Base-by-base conservation (phyloP, 1,140 invertebrate species). In the Euglossa dilemma region DNA sequence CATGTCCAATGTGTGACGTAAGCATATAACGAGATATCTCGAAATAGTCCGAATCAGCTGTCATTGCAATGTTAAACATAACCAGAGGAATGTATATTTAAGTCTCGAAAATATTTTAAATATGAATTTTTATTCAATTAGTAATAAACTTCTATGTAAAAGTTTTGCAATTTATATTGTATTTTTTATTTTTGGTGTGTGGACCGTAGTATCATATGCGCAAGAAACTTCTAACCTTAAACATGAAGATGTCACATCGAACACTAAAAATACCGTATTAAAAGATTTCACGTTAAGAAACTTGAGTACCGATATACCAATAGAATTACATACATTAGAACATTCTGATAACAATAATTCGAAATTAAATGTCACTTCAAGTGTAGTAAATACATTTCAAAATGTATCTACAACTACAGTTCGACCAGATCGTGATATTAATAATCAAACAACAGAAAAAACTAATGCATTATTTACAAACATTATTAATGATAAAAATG, bases 181-280 rank as follows among this genome's bases (percentile, higher is more conserved):
- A 47, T 25, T 81, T 54, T 23, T 80, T 6, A 16, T 84, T 20
- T 84, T 61, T 45, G 56, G 56, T 45, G n/a, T 50, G 6, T 64
- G 66, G 52, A 61, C 54, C 2, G 4, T 16, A 45, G 56, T 25
- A 18, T 87, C 70, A 43, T 28, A 50, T 28, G 59, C 63, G 7
- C 64, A 79, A 50, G 72, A 83, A 11, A 11, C 14, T 7, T n/a
- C 50, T 88, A 89, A 88, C 87, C 86, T 83, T 16, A 82, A 80
- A 69, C 20, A 36, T 23, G 71, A 71, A 11, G 76, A 52, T 71
- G 23, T 85, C 75, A 76, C 81, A 16, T 50, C 54, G 6, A 28
- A 76, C 12, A 78, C n/a, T 54, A 80, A 47, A 23, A 80, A 12
- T 28, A 56, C 5, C 9, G 20, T 61, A 23, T 20, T 64, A n/a